These are phyloP conservation scores for Drosophila hamatofila DNA, from an alignment of 2,888 invertebrate genomes.

Conservation along the genomic window DNA sequence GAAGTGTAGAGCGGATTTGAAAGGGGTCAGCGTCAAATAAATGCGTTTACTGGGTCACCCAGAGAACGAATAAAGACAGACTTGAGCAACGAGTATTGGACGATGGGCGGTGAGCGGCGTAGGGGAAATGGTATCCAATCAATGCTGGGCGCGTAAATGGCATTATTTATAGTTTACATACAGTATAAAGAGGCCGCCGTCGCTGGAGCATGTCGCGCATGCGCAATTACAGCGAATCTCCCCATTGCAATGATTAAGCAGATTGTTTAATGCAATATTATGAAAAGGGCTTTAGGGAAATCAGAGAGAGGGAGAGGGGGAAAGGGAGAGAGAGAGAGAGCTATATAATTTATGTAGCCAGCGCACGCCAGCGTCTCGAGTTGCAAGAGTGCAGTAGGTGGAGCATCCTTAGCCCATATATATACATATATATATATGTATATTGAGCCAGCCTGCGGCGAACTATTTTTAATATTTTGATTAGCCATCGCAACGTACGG, in stretches of 20 bases:
- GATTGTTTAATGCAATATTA: conserved; percentile 66
- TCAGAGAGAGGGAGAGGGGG: background rate
- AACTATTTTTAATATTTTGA: conserved; percentile 75
- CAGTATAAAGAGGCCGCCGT: conserved; percentile 59
- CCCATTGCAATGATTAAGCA: conserved; percentile 64
- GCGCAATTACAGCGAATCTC: conserved; percentile 65
- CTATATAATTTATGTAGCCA: conserved; percentile 50
- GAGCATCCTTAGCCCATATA: conserved; percentile 41
- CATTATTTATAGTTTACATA: conserved; percentile 57
- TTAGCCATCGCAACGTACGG: conserved; percentile 50
- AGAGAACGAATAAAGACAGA: conserved; percentile 19
- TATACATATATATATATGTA: conserved; percentile 24
- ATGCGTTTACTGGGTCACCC: conserved; percentile 67
- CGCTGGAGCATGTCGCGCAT: conserved; percentile 72
- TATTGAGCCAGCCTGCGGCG: conserved; percentile 41
- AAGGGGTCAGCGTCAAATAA: conserved; percentile 40
- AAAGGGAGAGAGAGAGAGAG: background rate
- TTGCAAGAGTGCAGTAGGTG: conserved; percentile 22
- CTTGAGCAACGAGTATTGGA: no score
- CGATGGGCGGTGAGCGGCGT: background rate
- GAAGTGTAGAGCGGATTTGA: background rate
- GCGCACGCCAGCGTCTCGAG: conserved; percentile 37
- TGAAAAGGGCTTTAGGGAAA: conserved; percentile 34
- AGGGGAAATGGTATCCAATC: conserved; percentile 49
- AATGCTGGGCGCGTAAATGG: conserved; percentile 58